phyloP scores from a whole-genome alignment of 2,888 invertebrate genomes.

The Cosmia trapezina region DNA sequence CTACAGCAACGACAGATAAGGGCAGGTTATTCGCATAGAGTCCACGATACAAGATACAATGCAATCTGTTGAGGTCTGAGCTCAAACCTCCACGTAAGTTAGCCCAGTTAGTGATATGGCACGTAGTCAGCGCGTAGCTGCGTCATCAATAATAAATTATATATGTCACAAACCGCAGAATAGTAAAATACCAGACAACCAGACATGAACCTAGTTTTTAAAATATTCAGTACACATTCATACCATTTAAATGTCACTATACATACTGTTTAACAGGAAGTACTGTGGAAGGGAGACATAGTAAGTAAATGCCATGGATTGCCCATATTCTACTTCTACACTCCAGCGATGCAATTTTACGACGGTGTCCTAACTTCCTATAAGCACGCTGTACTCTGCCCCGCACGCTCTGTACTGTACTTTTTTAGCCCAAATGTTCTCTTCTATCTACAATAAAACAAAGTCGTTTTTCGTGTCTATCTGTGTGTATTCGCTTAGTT shows the following conservation, averaged over 20 bases:
- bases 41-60: conserved; percentile 71
- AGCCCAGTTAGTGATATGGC: conserved; percentile 39
- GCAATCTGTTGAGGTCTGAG: conserved; percentile 71
- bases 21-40: conserved; percentile 80
- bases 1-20: conserved; percentile 87
- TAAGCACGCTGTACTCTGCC: neutral
- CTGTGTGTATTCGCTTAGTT: too few relatives aligned
- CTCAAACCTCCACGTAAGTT: conserved; percentile 67
- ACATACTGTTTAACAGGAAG: neutral
- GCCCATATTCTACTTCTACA: conserved; percentile 2
- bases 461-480: too few relatives aligned
- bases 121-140: conserved; percentile 20
- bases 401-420: too few relatives aligned
- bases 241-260: neutral
- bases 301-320: neutral
- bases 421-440: too few relatives aligned
- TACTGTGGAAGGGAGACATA: conserved; percentile 6
- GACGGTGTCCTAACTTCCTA: neutral
- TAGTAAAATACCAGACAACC: conserved; percentile 28
- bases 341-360: neutral
- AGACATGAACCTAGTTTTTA: conserved; percentile 5
- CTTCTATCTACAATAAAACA: too few relatives aligned
- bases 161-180: conserved; percentile 43
- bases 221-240: conserved; percentile 17
- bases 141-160: conserved; percentile 34